Base-by-base conservation (phyloP, 2,797 vertebrate species). In the Ceryle rudis region DNA sequence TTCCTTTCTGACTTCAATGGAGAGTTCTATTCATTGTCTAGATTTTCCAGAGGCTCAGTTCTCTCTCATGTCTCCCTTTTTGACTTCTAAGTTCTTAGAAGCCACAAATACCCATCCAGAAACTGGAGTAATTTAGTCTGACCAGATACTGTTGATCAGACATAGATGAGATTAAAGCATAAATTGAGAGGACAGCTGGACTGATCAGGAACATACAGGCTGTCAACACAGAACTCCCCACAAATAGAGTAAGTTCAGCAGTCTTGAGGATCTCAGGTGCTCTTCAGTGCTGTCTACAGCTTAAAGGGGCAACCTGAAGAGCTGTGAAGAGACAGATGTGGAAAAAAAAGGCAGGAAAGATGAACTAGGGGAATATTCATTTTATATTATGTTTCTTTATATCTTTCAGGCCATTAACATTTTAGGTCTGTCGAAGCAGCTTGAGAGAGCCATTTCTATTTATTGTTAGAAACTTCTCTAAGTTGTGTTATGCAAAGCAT, bases 251-350 rank as follows among this genome's bases (percentile, higher is more conserved):
- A 55, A 52, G 2, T 31, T 89, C n/a, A 35, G 5, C 14, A 29
- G 18, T 86, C 91, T 42, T 81, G 61, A 70, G 13, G 22, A 18
- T 75, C 65, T 75, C 41, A 60, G 47, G 20, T 75, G 7, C 6
- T 42, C 26, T 41, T 60, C 26, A 15, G 35, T 42, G 22, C 28
- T 89, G 29, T n/a, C 60, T 92, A 64, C 6, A 61, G 14, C 6
- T 67, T 87, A 66, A 92, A n/a, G 17, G 25, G 17, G 5, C 6
- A 86, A 66, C 10, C 14, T 75, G 73, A 72, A 62, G 20, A 67
- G 7, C 0, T 2, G 2, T 20, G 35, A 67, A 47, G 57, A 81
- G 46, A 26, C 0, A 1, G 33, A 55, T 4, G 1, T 31, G 12
- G 44, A 70, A 86, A 92, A 84, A 70, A 88, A 92, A 84, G 13